Evolutionary conservation across 1,140 invertebrate genomes (phyloP), one percentile per base, ranked within the genome.

Genomic region (Dendroctonus ponderosae): DNA sequence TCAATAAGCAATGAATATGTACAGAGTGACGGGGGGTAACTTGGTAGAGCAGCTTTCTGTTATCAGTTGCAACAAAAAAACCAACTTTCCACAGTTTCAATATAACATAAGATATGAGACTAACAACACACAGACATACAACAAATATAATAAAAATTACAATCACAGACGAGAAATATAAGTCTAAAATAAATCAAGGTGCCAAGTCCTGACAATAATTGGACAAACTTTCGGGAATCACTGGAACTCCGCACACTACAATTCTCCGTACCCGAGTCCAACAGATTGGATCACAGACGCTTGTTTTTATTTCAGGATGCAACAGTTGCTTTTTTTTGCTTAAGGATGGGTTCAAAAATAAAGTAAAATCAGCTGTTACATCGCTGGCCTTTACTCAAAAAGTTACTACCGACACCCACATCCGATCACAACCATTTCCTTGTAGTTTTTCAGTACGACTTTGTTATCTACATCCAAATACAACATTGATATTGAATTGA

Each of bases 391-490:
- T 8, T 14, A 12, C 7, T 12, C 15, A 12, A 6, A 40, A 60
- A 41, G 43, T 44, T 65, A 74, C 87, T 86, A 95, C 82, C 91
- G 90, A 82, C 94, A 97, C n/a, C 95, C 94, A 81, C 95, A 97
- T 40, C 92, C 92, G 67, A 92, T 85, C 57, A 97, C 94, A 69
- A 92, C 88, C 95, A 97, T 97, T 79, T 97, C 93, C 79, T 95
- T 91, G 81, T 97, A 97, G 82, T 96, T 97, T 83, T 97, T 97
- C 66, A 97, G 85, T 72, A 96, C 93, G 72, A 97, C 92, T 79
- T 93, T 95, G 79, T 93, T 90, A 78, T 92, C 88, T 79, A 94
- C 91, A 80, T 97, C 94, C 73, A 94, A 84, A 81, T 97, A 97
- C 56, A 98, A 86, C 90, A 98, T 94, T 9, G 93, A 95, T 75